A percentile compares a stretch with the other conserved stretches of the same genome.
phyloP scores from a whole-genome alignment of 2,888 invertebrate species.

The Lithophane leautieri region DNA sequence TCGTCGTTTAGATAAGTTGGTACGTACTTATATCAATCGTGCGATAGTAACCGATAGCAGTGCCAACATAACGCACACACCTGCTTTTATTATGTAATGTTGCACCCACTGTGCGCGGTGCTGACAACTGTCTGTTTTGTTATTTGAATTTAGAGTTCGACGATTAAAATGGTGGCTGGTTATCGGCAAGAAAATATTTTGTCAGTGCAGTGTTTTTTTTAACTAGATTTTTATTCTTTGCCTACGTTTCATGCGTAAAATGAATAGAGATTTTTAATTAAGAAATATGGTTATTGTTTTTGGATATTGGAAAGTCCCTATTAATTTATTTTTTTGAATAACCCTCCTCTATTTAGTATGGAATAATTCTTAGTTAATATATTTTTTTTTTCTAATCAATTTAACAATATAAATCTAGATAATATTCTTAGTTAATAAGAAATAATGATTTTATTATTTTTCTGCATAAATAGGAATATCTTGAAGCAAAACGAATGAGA shows the following conservation, averaged over 20 bases:
- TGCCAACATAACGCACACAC: conserved; percentile 59
- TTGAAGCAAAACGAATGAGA: neutral
- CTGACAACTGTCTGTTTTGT: conserved; percentile 48
- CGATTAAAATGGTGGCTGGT: conserved; percentile 35
- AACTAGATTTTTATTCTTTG: neutral
- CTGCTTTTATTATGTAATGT: conserved; percentile 52
- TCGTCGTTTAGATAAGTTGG: conserved; percentile 49
- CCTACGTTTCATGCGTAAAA: neutral
- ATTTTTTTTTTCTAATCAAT: too few species aligned
- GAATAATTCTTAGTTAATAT: too few species aligned
- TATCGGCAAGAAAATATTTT: conserved; percentile 19
- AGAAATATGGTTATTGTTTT: neutral
- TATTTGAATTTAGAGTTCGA: conserved; percentile 37
- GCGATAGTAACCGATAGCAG: conserved; percentile 53
- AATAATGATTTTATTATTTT: neutral
- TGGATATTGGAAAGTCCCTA: neutral
- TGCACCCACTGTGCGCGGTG: conserved; percentile 51
- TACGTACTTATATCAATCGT: conserved; percentile 12
- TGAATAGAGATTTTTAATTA: neutral
- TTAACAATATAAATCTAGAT: too few species aligned
- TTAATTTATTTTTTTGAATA: neutral
- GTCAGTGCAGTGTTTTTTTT: neutral
- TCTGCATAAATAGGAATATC: neutral
- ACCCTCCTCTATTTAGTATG: neutral
- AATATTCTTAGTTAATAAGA: too few species aligned